Evolutionary conservation across 92 coral and sea anemone genomes (phyloP).

Genomic region (Parazoanthus darwini): DNA sequence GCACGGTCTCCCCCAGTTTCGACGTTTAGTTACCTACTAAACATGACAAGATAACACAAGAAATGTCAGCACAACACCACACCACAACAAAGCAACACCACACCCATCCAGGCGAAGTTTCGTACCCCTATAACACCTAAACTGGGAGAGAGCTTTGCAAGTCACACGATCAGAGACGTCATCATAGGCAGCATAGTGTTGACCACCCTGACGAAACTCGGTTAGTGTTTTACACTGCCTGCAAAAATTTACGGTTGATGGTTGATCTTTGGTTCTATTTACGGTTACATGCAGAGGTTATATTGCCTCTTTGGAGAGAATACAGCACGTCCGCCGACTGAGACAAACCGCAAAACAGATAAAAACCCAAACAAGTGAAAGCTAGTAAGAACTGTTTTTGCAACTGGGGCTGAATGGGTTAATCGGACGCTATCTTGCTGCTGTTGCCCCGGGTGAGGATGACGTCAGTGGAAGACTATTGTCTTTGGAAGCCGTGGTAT

Average conservation of each 20-base stretch:
- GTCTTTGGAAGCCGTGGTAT: constrained; percentile 15
- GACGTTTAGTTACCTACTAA: no score
- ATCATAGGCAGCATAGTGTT: no score
- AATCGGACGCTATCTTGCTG: constrained; percentile 4
- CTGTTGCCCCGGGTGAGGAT: not conserved
- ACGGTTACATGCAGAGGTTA: no score
- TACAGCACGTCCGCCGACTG: no score
- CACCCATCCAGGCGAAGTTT: not conserved
- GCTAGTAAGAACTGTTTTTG: not conserved
- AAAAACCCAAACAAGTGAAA: no score
- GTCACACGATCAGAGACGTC: not conserved
- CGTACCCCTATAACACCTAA: no score
- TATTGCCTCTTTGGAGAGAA: no score
- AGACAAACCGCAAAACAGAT: not conserved
- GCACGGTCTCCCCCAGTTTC: no score
- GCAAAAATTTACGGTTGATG: no score
- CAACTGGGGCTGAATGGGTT: not conserved
- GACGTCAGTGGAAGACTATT: constrained; percentile 21
- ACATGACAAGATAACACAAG: not conserved
- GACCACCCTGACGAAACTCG: no score
- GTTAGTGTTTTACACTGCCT: no score
- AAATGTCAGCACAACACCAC: not conserved
- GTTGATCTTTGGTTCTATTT: no score
- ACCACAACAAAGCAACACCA: not conserved
- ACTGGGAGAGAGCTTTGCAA: not conserved